Percentiles rank a stretch among this genome's conserved stretches.
These are phyloP conservation scores for Hippoglossus hippoglossus DNA, from an alignment of 2,797 vertebrate genomes.

Conservation along the genomic window DNA sequence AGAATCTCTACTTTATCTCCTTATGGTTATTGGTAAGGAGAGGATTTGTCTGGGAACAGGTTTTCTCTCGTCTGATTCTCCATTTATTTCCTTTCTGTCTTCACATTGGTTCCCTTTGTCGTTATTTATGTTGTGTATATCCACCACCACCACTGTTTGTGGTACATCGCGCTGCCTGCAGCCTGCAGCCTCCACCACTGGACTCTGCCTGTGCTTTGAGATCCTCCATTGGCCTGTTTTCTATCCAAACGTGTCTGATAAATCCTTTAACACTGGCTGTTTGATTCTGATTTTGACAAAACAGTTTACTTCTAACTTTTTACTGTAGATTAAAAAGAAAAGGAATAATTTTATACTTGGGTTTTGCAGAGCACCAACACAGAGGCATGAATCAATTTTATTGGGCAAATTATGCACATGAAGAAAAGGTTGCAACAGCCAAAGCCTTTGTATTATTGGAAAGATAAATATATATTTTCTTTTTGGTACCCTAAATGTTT, in stretches of 20 bases:
- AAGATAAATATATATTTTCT: constrained; percentile 32
- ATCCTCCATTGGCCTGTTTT: constrained; percentile 32
- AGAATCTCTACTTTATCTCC: constrained; percentile 33
- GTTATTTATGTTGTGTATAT: constrained; percentile 36
- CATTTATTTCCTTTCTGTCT: constrained; percentile 10
- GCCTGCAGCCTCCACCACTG: constrained; percentile 26
- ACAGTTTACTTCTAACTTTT: constrained; percentile 60
- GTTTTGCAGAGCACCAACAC: constrained; percentile 56
- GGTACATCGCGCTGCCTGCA: constrained; percentile 29
- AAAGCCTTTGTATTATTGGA: constrained; percentile 54
- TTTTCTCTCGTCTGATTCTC: constrained; percentile 26
- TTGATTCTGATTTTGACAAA: constrained; percentile 40
- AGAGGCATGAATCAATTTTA: constrained; percentile 32
- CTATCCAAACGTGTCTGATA: constrained; percentile 29
- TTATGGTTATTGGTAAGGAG: constrained; percentile 19
- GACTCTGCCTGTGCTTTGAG: constrained; percentile 29
- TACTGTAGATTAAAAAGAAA: constrained; percentile 60
- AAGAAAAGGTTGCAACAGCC: constrained; percentile 46
- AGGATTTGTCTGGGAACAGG: constrained; percentile 27
- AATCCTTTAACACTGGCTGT: constrained; percentile 36
- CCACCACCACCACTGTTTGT: constrained; percentile 22
- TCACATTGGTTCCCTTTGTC: constrained; percentile 17
- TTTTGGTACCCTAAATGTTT: constrained; percentile 38
- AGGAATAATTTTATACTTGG: constrained; percentile 66
- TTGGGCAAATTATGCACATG: constrained; percentile 27